Conservation (phyloP, 2,113 vertebrate species). For the Chaetodon trifascialis region DNA sequence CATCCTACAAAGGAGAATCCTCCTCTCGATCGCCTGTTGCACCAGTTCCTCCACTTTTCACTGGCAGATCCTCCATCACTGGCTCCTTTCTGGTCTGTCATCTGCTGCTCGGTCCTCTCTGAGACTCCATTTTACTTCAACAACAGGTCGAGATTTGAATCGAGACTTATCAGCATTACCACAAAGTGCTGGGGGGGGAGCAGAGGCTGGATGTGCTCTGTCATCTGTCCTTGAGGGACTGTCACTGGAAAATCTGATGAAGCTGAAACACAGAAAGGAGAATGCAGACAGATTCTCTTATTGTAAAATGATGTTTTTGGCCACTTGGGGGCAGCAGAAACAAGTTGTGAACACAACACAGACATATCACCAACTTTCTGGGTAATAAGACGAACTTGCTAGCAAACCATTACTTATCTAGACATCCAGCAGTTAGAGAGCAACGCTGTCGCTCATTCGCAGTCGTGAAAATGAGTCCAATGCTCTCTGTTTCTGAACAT, state of each 20-base stretch:
- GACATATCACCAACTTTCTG: too few relatives aligned
- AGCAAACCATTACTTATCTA: too few relatives aligned
- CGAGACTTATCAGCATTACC: background rate
- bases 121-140: slow-evolving; percentile 41
- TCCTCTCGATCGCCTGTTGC: slow-evolving; percentile 26
- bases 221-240: background rate
- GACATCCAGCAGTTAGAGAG: too few relatives aligned
- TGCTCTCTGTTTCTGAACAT: too few relatives aligned
- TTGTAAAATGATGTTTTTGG: background rate
- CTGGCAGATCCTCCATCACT: slow-evolving; percentile 55
- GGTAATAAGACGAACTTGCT: too few relatives aligned
- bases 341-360: background rate
- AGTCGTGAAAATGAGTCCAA: too few relatives aligned
- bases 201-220: background rate
- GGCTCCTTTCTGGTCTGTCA: background rate
- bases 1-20: slow-evolving; percentile 71
- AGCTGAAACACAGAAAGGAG: slow-evolving; percentile 31
- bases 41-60: slow-evolving; percentile 33
- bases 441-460: too few relatives aligned
- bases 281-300: background rate
- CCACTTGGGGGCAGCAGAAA: too few relatives aligned
- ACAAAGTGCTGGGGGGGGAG: background rate
- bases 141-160: background rate
- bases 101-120: slow-evolving; percentile 6
- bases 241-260: background rate